phyloP scores from a whole-genome alignment of 92 coral and sea anemone genomes.

The Heliopora coerulea region DNA sequence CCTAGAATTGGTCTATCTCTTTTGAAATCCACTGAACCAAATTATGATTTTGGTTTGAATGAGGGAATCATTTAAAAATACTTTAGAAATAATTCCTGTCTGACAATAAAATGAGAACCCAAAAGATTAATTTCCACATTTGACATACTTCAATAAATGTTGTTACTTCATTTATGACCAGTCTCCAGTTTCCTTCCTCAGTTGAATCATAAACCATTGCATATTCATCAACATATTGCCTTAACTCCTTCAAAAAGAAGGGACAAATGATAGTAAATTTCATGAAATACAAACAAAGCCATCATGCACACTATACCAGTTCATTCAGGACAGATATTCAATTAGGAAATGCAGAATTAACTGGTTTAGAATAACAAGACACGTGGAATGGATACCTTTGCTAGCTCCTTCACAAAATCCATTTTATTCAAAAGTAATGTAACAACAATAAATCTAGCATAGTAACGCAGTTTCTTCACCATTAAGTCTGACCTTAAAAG shows the following conservation, averaged over 20 bases:
- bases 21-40: no score
- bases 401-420: constrained; percentile 84
- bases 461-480: constrained; percentile 93
- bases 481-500: constrained; percentile 80
- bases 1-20: no score
- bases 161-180: constrained; percentile 93
- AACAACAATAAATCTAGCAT: constrained; percentile 91
- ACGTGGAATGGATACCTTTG: constrained; percentile 44
- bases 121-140: no score
- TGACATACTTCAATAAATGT: constrained; percentile 78
- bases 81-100: no score
- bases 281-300: neutral
- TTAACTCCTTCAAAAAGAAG: constrained; percentile 56
- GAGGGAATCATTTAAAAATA: no score
- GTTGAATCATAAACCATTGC: constrained; percentile 82
- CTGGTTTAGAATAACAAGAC: no score
- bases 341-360: neutral
- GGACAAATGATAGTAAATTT: neutral
- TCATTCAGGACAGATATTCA: no score
- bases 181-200: constrained; percentile 96
- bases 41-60: no score
- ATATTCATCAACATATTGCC: constrained; percentile 85
- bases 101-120: no score
- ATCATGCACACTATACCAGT: no score
- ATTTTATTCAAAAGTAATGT: constrained; percentile 87